phyloP scores from a whole-genome alignment of 2,888 invertebrate species.

The Gisinianus flammeolus region DNA sequence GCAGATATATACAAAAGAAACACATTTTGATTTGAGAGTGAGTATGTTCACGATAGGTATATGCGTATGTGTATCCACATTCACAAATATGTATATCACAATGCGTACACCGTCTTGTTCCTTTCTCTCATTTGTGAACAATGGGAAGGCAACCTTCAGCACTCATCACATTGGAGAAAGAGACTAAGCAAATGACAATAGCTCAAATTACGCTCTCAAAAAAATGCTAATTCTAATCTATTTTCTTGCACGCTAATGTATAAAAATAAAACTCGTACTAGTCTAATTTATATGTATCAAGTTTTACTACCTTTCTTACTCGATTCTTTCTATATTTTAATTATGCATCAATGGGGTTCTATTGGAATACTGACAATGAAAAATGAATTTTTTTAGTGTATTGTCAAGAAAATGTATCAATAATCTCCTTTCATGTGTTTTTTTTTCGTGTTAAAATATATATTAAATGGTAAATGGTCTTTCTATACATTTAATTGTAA shows the following conservation, averaged over 20 bases:
- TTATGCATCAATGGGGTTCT: background rate
- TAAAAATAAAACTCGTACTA: background rate
- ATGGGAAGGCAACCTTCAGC: constrained; percentile 27
- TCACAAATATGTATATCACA: too few species aligned
- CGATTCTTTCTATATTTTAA: background rate
- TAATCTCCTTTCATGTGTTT: too few species aligned
- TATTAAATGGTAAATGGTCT: too few species aligned
- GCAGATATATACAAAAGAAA: too few species aligned
- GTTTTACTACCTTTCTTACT: background rate
- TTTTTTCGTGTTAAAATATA: too few species aligned
- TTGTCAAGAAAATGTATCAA: too few species aligned
- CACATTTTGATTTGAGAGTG: too few species aligned
- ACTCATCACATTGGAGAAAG: constrained; percentile 29
- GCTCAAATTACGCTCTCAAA: constrained; percentile 25
- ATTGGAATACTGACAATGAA: background rate
- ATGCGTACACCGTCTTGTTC: background rate
- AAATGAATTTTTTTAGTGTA: background rate
- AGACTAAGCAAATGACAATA: constrained; percentile 21
- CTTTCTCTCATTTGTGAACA: constrained; percentile 35
- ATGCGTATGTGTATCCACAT: too few species aligned
- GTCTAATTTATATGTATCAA: background rate
- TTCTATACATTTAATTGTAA: too few species aligned
- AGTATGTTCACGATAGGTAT: too few species aligned
- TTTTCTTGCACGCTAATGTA: constrained; percentile 16
- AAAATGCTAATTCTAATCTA: constrained; percentile 15